Conservation (phyloP, 2,113 vertebrate species). For the Centropus bengalensis region DNA sequence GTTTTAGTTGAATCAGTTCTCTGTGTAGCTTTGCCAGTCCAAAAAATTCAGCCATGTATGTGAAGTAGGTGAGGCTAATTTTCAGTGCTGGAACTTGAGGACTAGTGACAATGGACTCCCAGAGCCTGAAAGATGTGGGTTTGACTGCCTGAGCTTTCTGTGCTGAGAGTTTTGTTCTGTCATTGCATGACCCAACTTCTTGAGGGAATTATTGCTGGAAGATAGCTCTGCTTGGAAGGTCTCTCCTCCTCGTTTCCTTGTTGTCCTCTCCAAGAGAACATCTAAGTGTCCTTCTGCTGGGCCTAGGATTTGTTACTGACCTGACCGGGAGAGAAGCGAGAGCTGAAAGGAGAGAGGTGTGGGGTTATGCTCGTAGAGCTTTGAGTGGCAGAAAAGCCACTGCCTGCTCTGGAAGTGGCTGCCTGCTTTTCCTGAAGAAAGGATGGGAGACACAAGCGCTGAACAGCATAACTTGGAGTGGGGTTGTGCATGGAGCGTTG, state of each 20-base stretch:
- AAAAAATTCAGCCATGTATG: neutral
- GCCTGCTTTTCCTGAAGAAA: neutral
- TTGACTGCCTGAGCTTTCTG: fast-evolving
- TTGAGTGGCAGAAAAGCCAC: neutral
- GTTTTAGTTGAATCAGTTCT: neutral
- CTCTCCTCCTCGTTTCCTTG: neutral
- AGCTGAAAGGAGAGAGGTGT: neutral
- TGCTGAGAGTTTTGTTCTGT: neutral
- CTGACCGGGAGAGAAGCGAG: neutral
- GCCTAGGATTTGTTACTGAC: neutral
- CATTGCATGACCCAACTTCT: fast-evolving
- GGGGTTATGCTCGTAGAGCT: neutral
- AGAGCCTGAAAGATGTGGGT: neutral
- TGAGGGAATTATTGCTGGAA: neutral
- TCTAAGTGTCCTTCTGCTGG: neutral
- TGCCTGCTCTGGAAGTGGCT: neutral
- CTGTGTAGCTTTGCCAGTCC: neutral
- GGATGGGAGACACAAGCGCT: neutral
- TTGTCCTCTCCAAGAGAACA: neutral
- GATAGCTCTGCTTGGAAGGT: neutral
- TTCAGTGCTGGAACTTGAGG: neutral
- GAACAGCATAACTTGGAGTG: fast-evolving
- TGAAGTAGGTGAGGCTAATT: neutral
- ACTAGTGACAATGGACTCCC: neutral
- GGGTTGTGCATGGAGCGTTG: neutral